A percentile compares a stretch with the other conserved stretches of the same genome.
phyloP scores from a whole-genome alignment of 1,140 invertebrate genomes.

The Danaus plexippus region DNA sequence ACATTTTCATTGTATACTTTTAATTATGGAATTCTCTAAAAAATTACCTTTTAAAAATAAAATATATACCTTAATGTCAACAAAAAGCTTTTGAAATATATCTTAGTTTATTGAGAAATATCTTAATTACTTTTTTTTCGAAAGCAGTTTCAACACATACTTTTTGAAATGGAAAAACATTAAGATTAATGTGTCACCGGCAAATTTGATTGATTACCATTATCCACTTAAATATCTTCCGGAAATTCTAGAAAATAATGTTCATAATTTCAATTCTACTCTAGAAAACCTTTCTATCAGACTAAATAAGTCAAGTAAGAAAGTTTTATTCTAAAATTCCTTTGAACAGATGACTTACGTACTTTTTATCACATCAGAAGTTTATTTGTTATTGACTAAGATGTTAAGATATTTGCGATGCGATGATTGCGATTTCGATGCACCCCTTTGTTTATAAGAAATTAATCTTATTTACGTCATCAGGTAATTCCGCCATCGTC shows the following conservation, averaged over 20 bases:
- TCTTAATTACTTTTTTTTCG: too few relatives aligned
- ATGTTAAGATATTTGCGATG: too few relatives aligned
- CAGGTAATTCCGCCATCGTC: slow-evolving; percentile 86
- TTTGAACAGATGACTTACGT: background rate
- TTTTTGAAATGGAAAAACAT: background rate
- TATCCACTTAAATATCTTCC: slow-evolving; percentile 20
- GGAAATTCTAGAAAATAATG: slow-evolving; percentile 27
- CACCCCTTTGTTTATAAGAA: background rate
- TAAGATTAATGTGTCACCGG: slow-evolving; percentile 28
- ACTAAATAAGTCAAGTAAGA: slow-evolving; percentile 6
- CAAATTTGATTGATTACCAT: slow-evolving; percentile 18
- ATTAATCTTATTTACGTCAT: slow-evolving; percentile 9
- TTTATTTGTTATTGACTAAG: too few relatives aligned
- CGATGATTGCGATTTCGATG: too few relatives aligned
- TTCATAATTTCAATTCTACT: slow-evolving; percentile 28
- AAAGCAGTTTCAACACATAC: too few relatives aligned
- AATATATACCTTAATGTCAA: too few relatives aligned
- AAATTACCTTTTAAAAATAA: too few relatives aligned
- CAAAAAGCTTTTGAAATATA: too few relatives aligned
- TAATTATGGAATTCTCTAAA: too few relatives aligned
- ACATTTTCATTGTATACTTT: too few relatives aligned
- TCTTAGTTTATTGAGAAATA: too few relatives aligned
- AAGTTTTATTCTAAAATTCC: background rate
- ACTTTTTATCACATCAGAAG: too few relatives aligned
- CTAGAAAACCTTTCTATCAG: slow-evolving; percentile 5